These are phyloP conservation scores for Clarias batrachus DNA, from an alignment of 2,113 vertebrate species.

Conservation along the genomic window DNA sequence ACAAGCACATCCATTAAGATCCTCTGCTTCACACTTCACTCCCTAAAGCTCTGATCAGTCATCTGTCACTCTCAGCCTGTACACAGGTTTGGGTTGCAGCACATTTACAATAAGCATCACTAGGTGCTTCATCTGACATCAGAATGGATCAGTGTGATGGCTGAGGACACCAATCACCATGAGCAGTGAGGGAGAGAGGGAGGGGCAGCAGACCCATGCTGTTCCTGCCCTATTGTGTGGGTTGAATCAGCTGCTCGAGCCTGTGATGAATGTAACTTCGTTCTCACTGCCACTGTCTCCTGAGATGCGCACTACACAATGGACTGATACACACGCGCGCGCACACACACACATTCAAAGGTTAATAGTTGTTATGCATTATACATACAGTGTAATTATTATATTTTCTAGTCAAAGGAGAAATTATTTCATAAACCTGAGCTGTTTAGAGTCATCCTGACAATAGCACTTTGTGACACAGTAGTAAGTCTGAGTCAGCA, in stretches of 20 bases:
- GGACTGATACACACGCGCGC: slow-evolving; percentile 22
- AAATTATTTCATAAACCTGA: neutral
- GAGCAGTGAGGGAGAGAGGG: slow-evolving; percentile 27
- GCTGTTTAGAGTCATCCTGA: neutral
- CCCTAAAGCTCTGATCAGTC: slow-evolving; percentile 19
- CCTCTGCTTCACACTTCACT: slow-evolving; percentile 22
- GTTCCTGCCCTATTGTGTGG: slow-evolving; percentile 33
- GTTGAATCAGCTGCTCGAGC: slow-evolving; percentile 45
- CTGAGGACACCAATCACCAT: slow-evolving; percentile 38
- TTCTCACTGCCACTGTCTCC: slow-evolving; percentile 30
- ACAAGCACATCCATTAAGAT: slow-evolving; percentile 32
- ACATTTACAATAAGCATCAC: slow-evolving; percentile 26
- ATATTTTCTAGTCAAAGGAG: neutral
- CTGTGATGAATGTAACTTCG: slow-evolving; percentile 34
- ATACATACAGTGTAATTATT: neutral
- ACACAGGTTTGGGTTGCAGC: slow-evolving; percentile 12
- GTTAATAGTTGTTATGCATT: neutral
- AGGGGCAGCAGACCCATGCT: neutral
- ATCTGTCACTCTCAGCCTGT: slow-evolving; percentile 17
- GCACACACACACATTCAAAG: neutral
- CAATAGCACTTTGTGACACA: neutral
- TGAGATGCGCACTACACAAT: slow-evolving; percentile 14
- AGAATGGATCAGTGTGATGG: slow-evolving; percentile 42
- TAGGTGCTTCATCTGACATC: slow-evolving; percentile 34
- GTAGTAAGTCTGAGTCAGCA: neutral